phyloP scores from a whole-genome alignment of 2,113 vertebrate genomes.

The Leiothrix lutea region DNA sequence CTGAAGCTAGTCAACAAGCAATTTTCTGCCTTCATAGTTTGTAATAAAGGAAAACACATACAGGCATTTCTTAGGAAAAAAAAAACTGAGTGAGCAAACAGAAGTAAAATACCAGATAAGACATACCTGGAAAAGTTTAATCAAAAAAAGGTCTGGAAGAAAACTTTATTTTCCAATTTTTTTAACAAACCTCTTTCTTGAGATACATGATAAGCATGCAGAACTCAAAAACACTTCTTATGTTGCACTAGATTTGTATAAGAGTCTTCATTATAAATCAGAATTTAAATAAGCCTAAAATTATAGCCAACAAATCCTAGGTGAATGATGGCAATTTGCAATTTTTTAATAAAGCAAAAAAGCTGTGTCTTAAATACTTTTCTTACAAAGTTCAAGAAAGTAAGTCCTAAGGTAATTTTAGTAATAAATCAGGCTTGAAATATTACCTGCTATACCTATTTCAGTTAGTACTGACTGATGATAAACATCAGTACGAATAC shows the following conservation, averaged over 20 bases:
- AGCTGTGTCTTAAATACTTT: not conserved
- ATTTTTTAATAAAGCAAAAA: not conserved
- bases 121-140: not conserved
- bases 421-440: not conserved
- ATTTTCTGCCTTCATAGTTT: not conserved
- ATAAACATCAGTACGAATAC: not conserved
- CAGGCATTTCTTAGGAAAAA: not conserved
- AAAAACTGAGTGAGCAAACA: not conserved
- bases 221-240: not conserved
- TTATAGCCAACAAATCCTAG: not conserved
- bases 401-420: not conserved
- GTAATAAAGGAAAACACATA: not conserved
- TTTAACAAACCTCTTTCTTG: not conserved
- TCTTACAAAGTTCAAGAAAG: not conserved
- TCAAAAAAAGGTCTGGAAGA: not conserved
- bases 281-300: not conserved
- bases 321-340: not conserved
- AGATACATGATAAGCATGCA: accelerated
- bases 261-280: not conserved
- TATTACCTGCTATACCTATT: not conserved
- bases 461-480: not conserved
- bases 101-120: not conserved
- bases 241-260: not conserved
- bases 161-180: not conserved
- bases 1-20: not conserved